Conservation (phyloP, 1,140 invertebrate genomes). For the Goniozus legneri region DNA sequence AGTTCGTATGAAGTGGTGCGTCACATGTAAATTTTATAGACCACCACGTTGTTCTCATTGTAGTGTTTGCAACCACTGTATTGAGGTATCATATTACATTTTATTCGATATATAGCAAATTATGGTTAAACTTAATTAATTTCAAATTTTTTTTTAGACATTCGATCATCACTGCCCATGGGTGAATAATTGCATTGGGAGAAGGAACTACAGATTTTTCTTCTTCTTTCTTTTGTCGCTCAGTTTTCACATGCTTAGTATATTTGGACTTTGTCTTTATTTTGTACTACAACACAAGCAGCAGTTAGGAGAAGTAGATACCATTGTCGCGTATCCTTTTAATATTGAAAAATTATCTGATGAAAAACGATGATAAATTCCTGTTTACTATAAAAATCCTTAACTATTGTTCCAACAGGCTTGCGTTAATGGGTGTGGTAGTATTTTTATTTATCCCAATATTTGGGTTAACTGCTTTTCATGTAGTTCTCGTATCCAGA, state of each 20-base stretch:
- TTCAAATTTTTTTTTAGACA: slow-evolving; percentile 69
- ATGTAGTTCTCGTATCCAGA: slow-evolving; percentile 92
- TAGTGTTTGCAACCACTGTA: slow-evolving; percentile 98
- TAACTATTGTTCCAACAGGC: slow-evolving; percentile 61
- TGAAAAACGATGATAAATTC: not conserved
- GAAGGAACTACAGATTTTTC: slow-evolving; percentile 97
- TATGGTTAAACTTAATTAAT: slow-evolving; percentile 1
- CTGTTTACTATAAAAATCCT: slow-evolving; percentile 36
- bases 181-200: slow-evolving; percentile 99
- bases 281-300: slow-evolving; percentile 86
- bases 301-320: slow-evolving; percentile 72
- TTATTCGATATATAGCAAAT: slow-evolving; percentile 1
- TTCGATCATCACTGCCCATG: slow-evolving; percentile 99
- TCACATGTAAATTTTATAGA: slow-evolving; percentile 98
- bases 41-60: slow-evolving; percentile 98
- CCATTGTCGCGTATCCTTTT: slow-evolving; percentile 91
- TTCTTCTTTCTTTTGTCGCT: slow-evolving; percentile 97
- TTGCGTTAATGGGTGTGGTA: slow-evolving; percentile 89
- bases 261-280: slow-evolving; percentile 89
- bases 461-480: slow-evolving; percentile 95
- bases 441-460: slow-evolving; percentile 92
- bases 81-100: slow-evolving; percentile 70
- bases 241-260: slow-evolving; percentile 94
- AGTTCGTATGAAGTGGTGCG: slow-evolving; percentile 99
- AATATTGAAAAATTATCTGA: not conserved